phyloP scores from a whole-genome alignment of 1,140 invertebrate species.

The Achroia grisella region DNA sequence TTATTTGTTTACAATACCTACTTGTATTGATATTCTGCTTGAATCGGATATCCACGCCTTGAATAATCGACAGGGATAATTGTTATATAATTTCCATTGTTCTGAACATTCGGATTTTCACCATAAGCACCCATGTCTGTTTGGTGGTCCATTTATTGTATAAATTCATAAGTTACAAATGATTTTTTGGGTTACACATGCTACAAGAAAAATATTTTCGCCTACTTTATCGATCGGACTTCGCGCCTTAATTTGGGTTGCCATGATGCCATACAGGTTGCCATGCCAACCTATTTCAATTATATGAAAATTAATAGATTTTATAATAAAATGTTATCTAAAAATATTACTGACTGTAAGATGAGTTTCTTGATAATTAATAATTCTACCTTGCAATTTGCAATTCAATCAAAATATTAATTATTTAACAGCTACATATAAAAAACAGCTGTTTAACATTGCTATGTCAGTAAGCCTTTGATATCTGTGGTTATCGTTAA shows the following conservation, averaged over 20 bases:
- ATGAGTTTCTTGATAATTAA: too few relatives aligned
- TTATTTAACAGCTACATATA: too few relatives aligned
- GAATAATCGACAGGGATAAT: constrained; percentile 71
- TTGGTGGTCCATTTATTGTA: constrained; percentile 55
- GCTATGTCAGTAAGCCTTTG: too few relatives aligned
- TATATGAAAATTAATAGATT: too few relatives aligned
- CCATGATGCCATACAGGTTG: too few relatives aligned
- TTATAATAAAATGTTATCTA: too few relatives aligned
- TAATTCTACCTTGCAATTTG: too few relatives aligned
- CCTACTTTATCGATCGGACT: constrained; percentile 44
- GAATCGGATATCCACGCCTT: constrained; percentile 63
- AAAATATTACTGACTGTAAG: too few relatives aligned
- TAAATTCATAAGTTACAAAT: not conserved
- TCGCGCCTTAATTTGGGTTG: constrained; percentile 25
- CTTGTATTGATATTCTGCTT: constrained; percentile 72
- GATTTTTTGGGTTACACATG: not conserved
- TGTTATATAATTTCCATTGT: constrained; percentile 67
- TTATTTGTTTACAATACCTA: constrained; percentile 20
- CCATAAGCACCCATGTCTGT: constrained; percentile 63
- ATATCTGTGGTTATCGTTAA: too few relatives aligned
- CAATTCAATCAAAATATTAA: too few relatives aligned
- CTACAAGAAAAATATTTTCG: not conserved
- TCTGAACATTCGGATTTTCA: constrained; percentile 61
- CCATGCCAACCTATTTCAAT: too few relatives aligned
- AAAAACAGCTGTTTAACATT: too few relatives aligned